Percentiles rank a stretch among this genome's conserved stretches.
phyloP scores from a whole-genome alignment of 2,113 vertebrate genomes.

The Microtus montanus region DNA sequence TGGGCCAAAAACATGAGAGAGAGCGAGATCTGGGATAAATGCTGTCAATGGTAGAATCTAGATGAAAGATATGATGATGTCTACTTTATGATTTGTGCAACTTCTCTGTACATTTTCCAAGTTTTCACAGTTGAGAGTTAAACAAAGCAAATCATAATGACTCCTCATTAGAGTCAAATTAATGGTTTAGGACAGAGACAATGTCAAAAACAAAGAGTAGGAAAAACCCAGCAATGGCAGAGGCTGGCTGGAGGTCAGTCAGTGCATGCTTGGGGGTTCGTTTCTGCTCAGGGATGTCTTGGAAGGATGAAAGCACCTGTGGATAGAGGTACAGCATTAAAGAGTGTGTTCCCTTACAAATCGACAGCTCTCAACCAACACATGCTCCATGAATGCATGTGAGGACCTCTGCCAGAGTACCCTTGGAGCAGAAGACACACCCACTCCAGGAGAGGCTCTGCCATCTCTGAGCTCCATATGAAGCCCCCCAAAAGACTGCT shows the following conservation, averaged over 20 bases:
- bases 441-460: background rate
- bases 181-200: constrained; percentile 26
- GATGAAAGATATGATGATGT: background rate
- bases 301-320: constrained; percentile 51
- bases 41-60: background rate
- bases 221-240: background rate
- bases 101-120: constrained; percentile 3
- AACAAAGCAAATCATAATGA: background rate
- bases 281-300: constrained; percentile 59
- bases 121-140: constrained; percentile 40
- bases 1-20: background rate
- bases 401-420: background rate
- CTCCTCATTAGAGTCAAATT: background rate
- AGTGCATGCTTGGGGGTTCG: background rate
- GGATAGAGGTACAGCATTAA: constrained; percentile 51
- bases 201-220: background rate
- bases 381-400: background rate
- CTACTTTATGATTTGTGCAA: background rate
- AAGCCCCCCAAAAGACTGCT: constrained; percentile 46
- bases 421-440: background rate
- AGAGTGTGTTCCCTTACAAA: background rate
- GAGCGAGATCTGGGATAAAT: background rate
- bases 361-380: background rate
- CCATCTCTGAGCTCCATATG: background rate
- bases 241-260: background rate